These are phyloP conservation scores for Drosophila arizonae DNA, from an alignment of 1,140 invertebrate species.

Conservation along the genomic window DNA sequence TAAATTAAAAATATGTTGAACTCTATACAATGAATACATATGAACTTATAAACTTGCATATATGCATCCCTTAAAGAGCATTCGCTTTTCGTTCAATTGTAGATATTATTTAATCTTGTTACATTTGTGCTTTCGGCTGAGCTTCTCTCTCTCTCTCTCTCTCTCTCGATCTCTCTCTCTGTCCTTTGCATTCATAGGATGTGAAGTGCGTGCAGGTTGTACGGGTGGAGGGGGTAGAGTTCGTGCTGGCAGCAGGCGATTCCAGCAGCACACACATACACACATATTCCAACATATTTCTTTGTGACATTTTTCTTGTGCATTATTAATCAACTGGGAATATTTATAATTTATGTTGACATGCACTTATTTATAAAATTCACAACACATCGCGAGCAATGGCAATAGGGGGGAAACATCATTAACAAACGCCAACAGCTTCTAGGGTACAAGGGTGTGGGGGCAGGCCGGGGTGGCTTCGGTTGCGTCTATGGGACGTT, in stretches of 20 bases:
- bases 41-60: neutral
- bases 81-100: neutral
- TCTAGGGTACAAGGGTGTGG: slow-evolving; percentile 1
- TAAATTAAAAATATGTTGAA: too few species aligned
- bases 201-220: slow-evolving; percentile 28
- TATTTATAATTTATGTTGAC: slow-evolving; percentile 79
- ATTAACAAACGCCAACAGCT: slow-evolving; percentile 34
- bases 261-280: too few species aligned
- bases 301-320: slow-evolving; percentile 71
- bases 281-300: slow-evolving; percentile 56
- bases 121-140: slow-evolving; percentile 19
- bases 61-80: slow-evolving; percentile 14
- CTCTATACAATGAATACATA: too few species aligned
- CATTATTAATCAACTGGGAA: slow-evolving; percentile 77
- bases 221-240: slow-evolving; percentile 1
- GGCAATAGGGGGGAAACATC: slow-evolving; percentile 31
- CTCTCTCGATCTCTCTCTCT: too few species aligned
- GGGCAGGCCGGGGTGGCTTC: neutral
- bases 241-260: neutral
- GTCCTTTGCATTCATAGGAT: slow-evolving; percentile 1
- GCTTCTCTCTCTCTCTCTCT: neutral
- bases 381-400: slow-evolving; percentile 38
- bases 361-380: slow-evolving; percentile 72
- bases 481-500: slow-evolving; percentile 10
- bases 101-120: slow-evolving; percentile 12